Evolutionary conservation across 2,888 invertebrate species (phyloP).

Genomic region (Cecidostiba fungosa): DNA sequence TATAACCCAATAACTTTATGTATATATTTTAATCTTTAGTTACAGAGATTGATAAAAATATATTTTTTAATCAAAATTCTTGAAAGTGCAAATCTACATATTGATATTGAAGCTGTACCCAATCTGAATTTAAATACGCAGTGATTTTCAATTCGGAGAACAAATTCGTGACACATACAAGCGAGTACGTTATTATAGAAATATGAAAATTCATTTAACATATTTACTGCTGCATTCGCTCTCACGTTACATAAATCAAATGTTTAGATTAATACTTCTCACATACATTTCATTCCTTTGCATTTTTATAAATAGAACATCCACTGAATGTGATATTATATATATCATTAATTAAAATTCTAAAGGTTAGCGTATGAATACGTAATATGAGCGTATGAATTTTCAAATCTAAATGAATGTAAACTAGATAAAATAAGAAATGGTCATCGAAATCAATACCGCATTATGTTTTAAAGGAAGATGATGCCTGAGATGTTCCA

Average conservation of each 20-base stretch:
- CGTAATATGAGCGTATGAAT: too few species aligned
- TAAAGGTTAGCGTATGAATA: too few species aligned
- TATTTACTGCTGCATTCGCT: not conserved
- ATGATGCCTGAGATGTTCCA: not conserved
- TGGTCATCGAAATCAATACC: too few species aligned
- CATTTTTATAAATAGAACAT: not conserved
- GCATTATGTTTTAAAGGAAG: too few species aligned
- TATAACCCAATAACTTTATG: not conserved
- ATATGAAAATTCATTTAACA: not conserved
- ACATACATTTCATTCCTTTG: not conserved
- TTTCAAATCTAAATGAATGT: too few species aligned
- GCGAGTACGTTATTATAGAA: not conserved
- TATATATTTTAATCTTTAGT: not conserved
- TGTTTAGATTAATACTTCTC: not conserved
- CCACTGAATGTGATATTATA: not conserved
- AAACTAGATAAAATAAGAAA: too few species aligned
- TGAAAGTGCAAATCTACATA: not conserved
- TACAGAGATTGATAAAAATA: not conserved
- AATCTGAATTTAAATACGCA: conserved; percentile 17
- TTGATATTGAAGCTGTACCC: not conserved
- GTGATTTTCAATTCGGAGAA: conserved; percentile 7
- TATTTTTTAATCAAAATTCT: not conserved
- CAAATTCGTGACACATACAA: not conserved
- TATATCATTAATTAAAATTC: too few species aligned
- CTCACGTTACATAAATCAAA: not conserved